phyloP scores from a whole-genome alignment of 2,888 invertebrate genomes.

The Petrophora chlorosata region DNA sequence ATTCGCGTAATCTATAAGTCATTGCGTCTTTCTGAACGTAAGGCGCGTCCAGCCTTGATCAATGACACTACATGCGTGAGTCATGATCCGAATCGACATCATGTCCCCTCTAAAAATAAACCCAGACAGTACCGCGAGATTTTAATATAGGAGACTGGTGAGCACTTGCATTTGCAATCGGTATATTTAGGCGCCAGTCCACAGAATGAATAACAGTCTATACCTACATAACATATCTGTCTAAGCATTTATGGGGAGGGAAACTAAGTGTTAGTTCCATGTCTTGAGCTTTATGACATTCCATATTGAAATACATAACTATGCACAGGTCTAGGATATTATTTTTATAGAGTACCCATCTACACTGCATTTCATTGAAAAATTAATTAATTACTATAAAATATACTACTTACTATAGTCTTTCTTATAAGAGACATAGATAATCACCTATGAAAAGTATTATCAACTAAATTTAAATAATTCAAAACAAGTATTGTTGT shows the following conservation, averaged over 20 bases:
- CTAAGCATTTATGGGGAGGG: no score
- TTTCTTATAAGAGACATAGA: no score
- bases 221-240: no score
- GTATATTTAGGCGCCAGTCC: slow-evolving; percentile 15
- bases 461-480: no score
- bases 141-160: slow-evolving; percentile 42
- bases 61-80: slow-evolving; percentile 49
- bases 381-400: no score
- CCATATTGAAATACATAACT: no score
- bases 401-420: no score
- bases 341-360: no score
- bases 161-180: slow-evolving; percentile 33
- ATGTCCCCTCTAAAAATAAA: slow-evolving; percentile 62
- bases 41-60: slow-evolving; percentile 41
- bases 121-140: slow-evolving; percentile 46
- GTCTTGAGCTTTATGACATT: neutral
- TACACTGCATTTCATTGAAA: no score
- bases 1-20: neutral
- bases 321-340: no score
- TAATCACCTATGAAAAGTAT: no score
- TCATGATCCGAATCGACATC: slow-evolving; percentile 52
- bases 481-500: no score
- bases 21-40: slow-evolving; percentile 4
- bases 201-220: neutral
- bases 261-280: slow-evolving; percentile 2